Conservation (phyloP, 2,797 vertebrate species). For the Cephalopachus bancanus region DNA sequence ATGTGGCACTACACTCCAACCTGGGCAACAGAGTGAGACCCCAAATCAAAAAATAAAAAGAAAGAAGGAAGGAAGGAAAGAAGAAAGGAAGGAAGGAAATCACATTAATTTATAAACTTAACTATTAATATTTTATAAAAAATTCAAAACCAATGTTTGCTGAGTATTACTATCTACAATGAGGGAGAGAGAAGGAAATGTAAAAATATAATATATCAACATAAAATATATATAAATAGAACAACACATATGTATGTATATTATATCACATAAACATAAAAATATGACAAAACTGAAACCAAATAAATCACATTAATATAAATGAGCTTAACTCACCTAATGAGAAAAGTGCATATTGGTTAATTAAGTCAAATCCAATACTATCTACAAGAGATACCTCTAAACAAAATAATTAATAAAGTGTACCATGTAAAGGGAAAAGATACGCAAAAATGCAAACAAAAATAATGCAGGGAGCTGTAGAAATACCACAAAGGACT, state of each 20-base stretch:
- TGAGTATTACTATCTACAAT: background rate
- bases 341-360: background rate
- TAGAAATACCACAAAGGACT: too few species aligned
- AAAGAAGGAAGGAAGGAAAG: too few species aligned
- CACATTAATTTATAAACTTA: background rate
- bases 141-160: background rate
- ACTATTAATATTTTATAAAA: background rate
- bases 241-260: background rate
- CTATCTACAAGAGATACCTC: background rate
- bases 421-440: too few species aligned
- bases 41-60: too few species aligned
- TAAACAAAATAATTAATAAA: background rate
- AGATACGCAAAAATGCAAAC: too few species aligned
- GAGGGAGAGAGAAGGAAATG: background rate
- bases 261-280: background rate
- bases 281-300: background rate
- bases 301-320: background rate
- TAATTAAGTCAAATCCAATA: background rate
- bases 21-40: too few species aligned
- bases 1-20: too few species aligned
- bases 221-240: background rate
- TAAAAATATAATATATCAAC: background rate
- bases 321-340: background rate
- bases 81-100: background rate
- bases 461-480: too few species aligned